Base-by-base conservation (phyloP, 2,113 vertebrate species). In the Tychaedon coryphoeus region DNA sequence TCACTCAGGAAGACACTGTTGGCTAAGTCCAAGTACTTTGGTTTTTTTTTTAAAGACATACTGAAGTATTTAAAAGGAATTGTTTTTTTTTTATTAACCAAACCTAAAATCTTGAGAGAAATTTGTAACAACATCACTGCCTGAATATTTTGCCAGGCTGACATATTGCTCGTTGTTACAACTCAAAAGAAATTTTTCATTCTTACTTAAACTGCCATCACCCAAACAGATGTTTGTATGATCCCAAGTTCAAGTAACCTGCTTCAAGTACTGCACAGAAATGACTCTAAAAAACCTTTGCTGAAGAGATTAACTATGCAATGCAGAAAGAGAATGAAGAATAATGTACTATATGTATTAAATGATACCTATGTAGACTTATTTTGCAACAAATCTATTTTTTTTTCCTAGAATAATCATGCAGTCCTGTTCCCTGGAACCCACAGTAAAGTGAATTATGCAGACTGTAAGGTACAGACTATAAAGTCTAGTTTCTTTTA, bases 131-230 rank as follows among this genome's bases (percentile, higher is more conserved):
- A 34, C 42, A 70, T 56, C 7, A 17, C 70, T 47, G 47, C 43
- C 45, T 66, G 42, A 77, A 10, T 73, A 71, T 85, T 91, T 84
- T 86, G 54, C 38, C 71, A 38, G 14, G 34, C 78, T 97, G 92
- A 65, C 16, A 7, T 70, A 83, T 25, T 95, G 97, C 36, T 97
- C 93, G 51, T 90, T 91, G 36, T 40, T 82, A 18, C 77, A 95
- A 45, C 69, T 71, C n/a, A 77, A 84, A 92, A 85, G 23, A 50
- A 86, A 61, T 36, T 88, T 78, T 84, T 76, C 31, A 17, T 26
- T 91, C 29, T 60, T 76, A 25, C 67, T 78, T 34, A 82, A 91
- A 71, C 4, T 31, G 23, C 19, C 36, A 31, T 42, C 62, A 14
- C 12, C 62, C 10, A 22, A 66, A 76, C 75, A 43, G 61, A 84